Conservation (phyloP, 2,797 vertebrate genomes). For the Pempheris klunzingeri region DNA sequence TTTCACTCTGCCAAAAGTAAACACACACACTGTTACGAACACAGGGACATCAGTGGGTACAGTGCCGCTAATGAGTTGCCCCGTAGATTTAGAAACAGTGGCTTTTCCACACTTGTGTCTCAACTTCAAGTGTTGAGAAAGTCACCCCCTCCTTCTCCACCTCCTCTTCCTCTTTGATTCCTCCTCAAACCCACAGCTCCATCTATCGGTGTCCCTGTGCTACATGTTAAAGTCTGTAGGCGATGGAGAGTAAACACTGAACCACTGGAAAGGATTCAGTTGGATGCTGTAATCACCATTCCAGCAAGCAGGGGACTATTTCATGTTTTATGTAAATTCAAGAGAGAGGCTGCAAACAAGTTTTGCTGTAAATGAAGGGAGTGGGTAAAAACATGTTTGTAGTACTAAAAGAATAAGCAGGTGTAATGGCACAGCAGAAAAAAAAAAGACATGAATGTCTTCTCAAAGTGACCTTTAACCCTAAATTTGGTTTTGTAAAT, state of each 20-base stretch:
- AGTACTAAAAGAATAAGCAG: background rate
- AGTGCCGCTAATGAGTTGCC: slow-evolving; percentile 76
- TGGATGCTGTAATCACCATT: slow-evolving; percentile 34
- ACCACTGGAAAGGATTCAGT: slow-evolving; percentile 40
- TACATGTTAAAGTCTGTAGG: slow-evolving; percentile 39
- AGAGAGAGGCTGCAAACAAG: slow-evolving; percentile 34
- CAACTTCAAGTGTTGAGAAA: slow-evolving; percentile 77
- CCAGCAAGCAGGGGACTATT: slow-evolving; percentile 20
- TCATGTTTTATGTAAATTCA: slow-evolving; percentile 40
- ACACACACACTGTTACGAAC: slow-evolving; percentile 58
- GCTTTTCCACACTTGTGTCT: slow-evolving; percentile 76
- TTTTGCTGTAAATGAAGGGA: slow-evolving; percentile 33
- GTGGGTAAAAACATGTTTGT: slow-evolving; percentile 38
- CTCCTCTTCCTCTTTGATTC: slow-evolving; percentile 44
- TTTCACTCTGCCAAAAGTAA: slow-evolving; percentile 63
- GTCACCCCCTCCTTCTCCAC: slow-evolving; percentile 40
- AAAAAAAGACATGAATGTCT: slow-evolving; percentile 19
- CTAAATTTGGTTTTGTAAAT: slow-evolving; percentile 38
- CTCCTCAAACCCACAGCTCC: slow-evolving; percentile 83
- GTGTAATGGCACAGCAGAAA: slow-evolving; percentile 4
- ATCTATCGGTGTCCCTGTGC: slow-evolving; percentile 73
- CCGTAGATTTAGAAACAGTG: slow-evolving; percentile 72
- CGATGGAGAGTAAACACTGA: slow-evolving; percentile 41
- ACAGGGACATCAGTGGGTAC: slow-evolving; percentile 59
- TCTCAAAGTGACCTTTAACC: slow-evolving; percentile 52